phyloP scores from a whole-genome alignment of 2,888 invertebrate genomes.

The Apamea sordens region DNA sequence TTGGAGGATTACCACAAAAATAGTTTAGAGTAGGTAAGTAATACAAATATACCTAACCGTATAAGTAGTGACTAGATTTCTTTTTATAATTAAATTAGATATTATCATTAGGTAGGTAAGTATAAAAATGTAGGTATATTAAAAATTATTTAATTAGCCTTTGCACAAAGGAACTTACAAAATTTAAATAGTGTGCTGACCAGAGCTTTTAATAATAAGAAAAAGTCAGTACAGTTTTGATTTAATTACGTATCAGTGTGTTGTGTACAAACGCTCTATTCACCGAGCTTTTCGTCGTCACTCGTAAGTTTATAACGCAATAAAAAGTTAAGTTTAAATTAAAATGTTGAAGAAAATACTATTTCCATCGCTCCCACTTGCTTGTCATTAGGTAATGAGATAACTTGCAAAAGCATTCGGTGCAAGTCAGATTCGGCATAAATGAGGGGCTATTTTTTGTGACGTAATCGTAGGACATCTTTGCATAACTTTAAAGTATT shows the following conservation, averaged over 20 bases:
- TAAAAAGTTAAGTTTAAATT: neutral
- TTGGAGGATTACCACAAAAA: slow-evolving; percentile 55
- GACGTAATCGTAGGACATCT: neutral
- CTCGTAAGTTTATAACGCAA: neutral
- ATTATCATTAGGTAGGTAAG: slow-evolving; percentile 8
- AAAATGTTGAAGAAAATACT: neutral
- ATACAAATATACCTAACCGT: slow-evolving; percentile 48
- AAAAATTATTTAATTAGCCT: slow-evolving; percentile 45
- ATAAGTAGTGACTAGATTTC: slow-evolving; percentile 69
- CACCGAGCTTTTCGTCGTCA: neutral
- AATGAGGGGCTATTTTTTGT: neutral
- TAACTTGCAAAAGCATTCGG: neutral
- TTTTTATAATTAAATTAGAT: slow-evolving; percentile 34
- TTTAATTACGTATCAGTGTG: slow-evolving; percentile 14
- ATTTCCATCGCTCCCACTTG: neutral
- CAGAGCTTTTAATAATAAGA: slow-evolving; percentile 17
- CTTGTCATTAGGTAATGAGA: neutral
- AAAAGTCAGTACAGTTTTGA: slow-evolving; percentile 27
- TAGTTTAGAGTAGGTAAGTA: slow-evolving; percentile 38
- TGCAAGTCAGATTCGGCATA: neutral
- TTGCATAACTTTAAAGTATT: slow-evolving; percentile 3
- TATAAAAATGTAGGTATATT: slow-evolving; percentile 38
- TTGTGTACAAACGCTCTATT: slow-evolving; percentile 1
- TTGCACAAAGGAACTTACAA: slow-evolving; percentile 45
- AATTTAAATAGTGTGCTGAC: slow-evolving; percentile 29